Evolutionary conservation across 1,140 invertebrate species (phyloP).

Genomic region (Leucophenga varia): DNA sequence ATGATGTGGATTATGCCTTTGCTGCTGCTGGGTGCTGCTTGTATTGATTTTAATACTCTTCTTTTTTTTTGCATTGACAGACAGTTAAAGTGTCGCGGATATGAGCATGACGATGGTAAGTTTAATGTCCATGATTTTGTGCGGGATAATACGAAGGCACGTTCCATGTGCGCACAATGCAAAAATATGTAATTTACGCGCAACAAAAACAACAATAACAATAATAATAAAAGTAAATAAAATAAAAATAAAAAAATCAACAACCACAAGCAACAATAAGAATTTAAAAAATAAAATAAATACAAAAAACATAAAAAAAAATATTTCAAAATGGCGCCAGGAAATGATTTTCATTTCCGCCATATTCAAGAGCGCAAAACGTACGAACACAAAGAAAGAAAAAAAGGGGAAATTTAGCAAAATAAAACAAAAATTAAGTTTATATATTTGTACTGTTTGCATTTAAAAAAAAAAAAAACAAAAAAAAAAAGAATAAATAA

Average conservation of each 20-base stretch:
- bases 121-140: constrained; percentile 73
- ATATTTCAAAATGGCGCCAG: too few species aligned
- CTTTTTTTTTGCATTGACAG: constrained; percentile 54
- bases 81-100: constrained; percentile 65
- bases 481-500: constrained; percentile 11
- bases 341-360: too few species aligned
- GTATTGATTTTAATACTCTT: constrained; percentile 1
- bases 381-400: constrained; percentile 20
- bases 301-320: too few species aligned
- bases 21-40: neutral
- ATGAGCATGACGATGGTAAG: constrained; percentile 61
- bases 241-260: neutral
- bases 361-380: too few species aligned
- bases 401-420: constrained; percentile 4
- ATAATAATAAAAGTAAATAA: too few species aligned
- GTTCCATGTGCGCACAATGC: constrained; percentile 58
- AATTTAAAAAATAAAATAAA: too few species aligned
- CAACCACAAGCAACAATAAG: too few species aligned
- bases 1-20: too few species aligned
- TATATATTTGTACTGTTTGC: too few species aligned
- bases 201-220: constrained; percentile 9
- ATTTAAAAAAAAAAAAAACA: constrained; percentile 12
- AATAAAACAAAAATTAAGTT: constrained; percentile 9
- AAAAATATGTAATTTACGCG: constrained; percentile 44
- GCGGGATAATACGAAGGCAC: constrained; percentile 63